phyloP scores from a whole-genome alignment of 1,140 invertebrate species.

The Mya arenaria region DNA sequence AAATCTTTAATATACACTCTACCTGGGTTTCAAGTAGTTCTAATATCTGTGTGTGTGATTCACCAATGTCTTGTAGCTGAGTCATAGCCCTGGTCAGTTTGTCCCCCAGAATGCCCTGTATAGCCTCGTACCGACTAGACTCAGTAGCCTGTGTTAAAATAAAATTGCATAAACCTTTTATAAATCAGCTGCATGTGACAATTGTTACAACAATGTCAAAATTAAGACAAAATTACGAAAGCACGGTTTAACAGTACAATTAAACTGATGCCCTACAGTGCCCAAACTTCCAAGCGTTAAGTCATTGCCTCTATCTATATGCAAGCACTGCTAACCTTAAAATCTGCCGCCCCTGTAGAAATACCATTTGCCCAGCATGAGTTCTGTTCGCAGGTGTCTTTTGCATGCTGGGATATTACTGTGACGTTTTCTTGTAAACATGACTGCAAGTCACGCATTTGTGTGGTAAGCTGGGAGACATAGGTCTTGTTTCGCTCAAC shows the following conservation, averaged over 20 bases:
- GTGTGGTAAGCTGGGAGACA: neutral
- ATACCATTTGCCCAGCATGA: constrained; percentile 1
- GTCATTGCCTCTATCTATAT: neutral
- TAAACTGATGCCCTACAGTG: neutral
- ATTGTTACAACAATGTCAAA: neutral
- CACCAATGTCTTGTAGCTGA: neutral
- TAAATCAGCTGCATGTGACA: neutral
- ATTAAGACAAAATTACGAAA: neutral
- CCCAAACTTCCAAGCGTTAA: neutral
- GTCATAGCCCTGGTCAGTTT: neutral
- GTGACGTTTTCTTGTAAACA: neutral
- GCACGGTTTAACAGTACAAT: neutral
- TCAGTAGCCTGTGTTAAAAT: neutral
- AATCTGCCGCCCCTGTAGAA: neutral
- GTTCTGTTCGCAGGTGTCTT: neutral
- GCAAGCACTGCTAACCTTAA: neutral
- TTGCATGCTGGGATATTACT: constrained; percentile 6
- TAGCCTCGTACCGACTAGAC: neutral
- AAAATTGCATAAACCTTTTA: neutral
- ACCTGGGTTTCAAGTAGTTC: neutral
- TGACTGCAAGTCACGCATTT: constrained; percentile 31
- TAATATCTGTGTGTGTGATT: neutral
- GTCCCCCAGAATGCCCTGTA: neutral
- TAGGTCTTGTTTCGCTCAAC: constrained; percentile 13
- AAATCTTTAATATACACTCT: neutral